Conservation (phyloP, 1,140 invertebrate genomes). For the Drosophila bocki region DNA sequence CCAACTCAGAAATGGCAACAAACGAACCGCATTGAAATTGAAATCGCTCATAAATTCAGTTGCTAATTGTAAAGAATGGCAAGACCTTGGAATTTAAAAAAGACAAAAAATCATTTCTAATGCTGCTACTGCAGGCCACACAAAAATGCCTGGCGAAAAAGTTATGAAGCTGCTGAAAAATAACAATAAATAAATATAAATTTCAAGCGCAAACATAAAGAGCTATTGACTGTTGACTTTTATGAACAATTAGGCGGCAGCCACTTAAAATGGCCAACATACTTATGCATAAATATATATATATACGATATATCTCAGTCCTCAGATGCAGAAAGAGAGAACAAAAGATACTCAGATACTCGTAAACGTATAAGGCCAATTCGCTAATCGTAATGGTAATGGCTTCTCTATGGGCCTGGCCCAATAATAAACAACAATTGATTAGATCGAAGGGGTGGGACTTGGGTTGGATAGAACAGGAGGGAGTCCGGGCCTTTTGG, state of each 20-base stretch:
- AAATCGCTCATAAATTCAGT: constrained; percentile 82
- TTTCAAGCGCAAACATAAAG: constrained; percentile 82
- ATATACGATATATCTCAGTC: constrained; percentile 30
- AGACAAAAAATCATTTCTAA: constrained; percentile 53
- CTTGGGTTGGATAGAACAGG: constrained; percentile 25
- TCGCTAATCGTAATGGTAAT: constrained; percentile 72
- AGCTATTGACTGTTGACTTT: constrained; percentile 84
- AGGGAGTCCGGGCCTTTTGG: constrained; percentile 61
- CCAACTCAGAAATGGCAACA: constrained; percentile 40
- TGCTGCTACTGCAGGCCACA: constrained; percentile 58
- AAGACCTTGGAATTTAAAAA: constrained; percentile 75
- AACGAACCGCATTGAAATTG: constrained; percentile 66
- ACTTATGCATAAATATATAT: constrained; percentile 40
- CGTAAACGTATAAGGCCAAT: constrained; percentile 34
- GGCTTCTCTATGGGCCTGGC: constrained; percentile 80
- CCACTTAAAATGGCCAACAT: constrained; percentile 77
- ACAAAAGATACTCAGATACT: constrained; percentile 52
- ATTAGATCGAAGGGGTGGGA: constrained; percentile 67
- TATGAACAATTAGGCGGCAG: constrained; percentile 83
- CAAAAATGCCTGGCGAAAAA: constrained; percentile 66
- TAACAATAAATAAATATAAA: constrained; percentile 82
- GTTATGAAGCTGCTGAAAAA: constrained; percentile 80
- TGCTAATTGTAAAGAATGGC: constrained; percentile 81
- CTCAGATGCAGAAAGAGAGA: constrained; percentile 38
- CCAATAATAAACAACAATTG: constrained; percentile 82